Conservation (phyloP, 2,888 invertebrate genomes). For the Nomada lathburiana region DNA sequence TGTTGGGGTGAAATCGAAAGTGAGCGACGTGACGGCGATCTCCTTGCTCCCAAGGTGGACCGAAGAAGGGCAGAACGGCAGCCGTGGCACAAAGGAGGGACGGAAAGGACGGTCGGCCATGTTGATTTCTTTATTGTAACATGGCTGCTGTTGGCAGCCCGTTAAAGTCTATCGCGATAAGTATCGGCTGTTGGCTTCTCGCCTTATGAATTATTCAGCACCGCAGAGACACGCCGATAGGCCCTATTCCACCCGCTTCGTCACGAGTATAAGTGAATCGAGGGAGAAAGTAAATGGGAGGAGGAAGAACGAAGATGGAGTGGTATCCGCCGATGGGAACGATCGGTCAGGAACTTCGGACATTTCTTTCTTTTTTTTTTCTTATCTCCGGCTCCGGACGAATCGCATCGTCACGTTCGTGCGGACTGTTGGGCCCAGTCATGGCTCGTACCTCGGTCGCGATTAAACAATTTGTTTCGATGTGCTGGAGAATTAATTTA, state of each 20-base stretch:
- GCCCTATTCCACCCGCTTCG: constrained; percentile 50
- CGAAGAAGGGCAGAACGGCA: constrained; percentile 47
- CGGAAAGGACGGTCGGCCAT: constrained; percentile 79
- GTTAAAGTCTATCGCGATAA: constrained; percentile 77
- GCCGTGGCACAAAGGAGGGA: constrained; percentile 57
- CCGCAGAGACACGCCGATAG: constrained; percentile 64
- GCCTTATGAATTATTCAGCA: constrained; percentile 77
- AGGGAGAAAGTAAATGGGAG: constrained; percentile 25
- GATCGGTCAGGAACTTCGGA: constrained; percentile 16
- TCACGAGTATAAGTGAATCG: constrained; percentile 47
- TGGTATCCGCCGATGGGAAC: constrained; percentile 29
- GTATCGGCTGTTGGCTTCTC: constrained; percentile 72
- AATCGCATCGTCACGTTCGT: constrained; percentile 43
- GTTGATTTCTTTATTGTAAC: constrained; percentile 84
- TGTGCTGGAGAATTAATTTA: not conserved
- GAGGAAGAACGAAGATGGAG: not conserved
- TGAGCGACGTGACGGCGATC: constrained; percentile 73
- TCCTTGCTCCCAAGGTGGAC: constrained; percentile 61
- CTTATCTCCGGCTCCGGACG: not conserved
- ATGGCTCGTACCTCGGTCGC: not conserved
- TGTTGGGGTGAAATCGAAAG: constrained; percentile 83
- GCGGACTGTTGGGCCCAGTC: not conserved
- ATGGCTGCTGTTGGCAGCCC: constrained; percentile 83
- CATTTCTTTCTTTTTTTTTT: constrained; percentile 33
- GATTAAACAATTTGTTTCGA: not conserved